phyloP scores from a whole-genome alignment of 2,113 vertebrate genomes.

The Corydoras maculifer region DNA sequence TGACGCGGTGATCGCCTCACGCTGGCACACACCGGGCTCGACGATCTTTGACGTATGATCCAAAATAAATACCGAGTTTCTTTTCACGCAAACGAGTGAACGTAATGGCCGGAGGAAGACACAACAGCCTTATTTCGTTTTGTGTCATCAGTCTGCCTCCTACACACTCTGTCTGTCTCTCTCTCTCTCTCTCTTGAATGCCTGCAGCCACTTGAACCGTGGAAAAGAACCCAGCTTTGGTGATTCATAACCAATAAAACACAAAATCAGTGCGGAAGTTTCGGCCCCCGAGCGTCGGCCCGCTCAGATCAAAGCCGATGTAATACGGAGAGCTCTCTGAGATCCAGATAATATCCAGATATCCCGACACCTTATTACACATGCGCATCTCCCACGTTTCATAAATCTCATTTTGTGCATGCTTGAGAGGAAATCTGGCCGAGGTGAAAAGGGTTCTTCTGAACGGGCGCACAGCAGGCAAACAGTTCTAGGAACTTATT shows the following conservation, averaged over 20 bases:
- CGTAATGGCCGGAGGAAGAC: not conserved
- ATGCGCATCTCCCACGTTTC: not conserved
- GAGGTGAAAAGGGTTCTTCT: not conserved
- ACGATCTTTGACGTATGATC: not conserved
- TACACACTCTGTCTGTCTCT: conserved; percentile 1
- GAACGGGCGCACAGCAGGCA: too few relatives aligned
- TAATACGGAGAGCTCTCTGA: not conserved
- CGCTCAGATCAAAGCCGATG: conserved; percentile 10
- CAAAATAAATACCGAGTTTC: too few relatives aligned
- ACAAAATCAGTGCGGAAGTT: not conserved
- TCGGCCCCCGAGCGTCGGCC: not conserved
- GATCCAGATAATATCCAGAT: not conserved
- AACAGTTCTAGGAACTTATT: too few relatives aligned
- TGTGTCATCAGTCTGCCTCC: conserved; percentile 12
- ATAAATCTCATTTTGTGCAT: not conserved
- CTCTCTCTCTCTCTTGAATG: conserved; percentile 1
- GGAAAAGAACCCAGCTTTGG: conserved; percentile 10
- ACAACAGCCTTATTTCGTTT: conserved; percentile 15
- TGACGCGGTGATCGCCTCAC: conserved; percentile 37
- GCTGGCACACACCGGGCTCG: conserved; percentile 43
- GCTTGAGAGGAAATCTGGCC: not conserved
- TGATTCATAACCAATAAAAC: conserved; percentile 12
- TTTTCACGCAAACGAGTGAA: too few relatives aligned
- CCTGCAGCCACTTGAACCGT: conserved; percentile 14
- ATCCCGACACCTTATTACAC: conserved; percentile 1